These are phyloP conservation scores for Leptatherina wallacei DNA, from an alignment of 2,797 vertebrate genomes.

Conservation along the genomic window DNA sequence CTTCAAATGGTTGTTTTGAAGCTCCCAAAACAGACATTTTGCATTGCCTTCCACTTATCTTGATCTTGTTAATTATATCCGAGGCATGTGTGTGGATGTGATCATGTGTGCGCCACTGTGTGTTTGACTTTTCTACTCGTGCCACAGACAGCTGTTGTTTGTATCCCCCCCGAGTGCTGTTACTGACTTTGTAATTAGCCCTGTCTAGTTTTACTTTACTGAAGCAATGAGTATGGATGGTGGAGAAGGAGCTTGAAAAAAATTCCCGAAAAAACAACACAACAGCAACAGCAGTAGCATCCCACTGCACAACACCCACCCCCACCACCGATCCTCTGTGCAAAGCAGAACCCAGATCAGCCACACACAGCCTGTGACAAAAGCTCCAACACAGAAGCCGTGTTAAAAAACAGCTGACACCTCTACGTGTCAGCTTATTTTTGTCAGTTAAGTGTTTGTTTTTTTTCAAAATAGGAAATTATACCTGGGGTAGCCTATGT, in stretches of 20 bases:
- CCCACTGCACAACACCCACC: constrained; percentile 49
- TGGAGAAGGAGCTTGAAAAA: constrained; percentile 6
- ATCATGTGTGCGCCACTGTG: constrained; percentile 35
- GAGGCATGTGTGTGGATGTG: constrained; percentile 35
- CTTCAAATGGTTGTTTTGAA: constrained; percentile 44
- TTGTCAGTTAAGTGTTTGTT: constrained; percentile 3
- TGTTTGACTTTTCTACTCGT: constrained; percentile 71
- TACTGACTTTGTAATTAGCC: constrained; percentile 74
- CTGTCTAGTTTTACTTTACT: constrained; percentile 63
- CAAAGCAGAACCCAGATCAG: constrained; percentile 43
- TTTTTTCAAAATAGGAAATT: constrained; percentile 1
- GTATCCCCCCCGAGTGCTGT: constrained; percentile 60
- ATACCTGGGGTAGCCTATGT: neutral
- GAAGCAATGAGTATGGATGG: constrained; percentile 39
- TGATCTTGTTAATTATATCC: constrained; percentile 71
- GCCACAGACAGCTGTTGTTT: constrained; percentile 81
- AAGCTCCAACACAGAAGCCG: constrained; percentile 60
- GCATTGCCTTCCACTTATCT: constrained; percentile 60
- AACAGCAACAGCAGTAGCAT: constrained; percentile 29
- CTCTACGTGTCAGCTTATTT: constrained; percentile 38
- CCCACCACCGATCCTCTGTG: constrained; percentile 55
- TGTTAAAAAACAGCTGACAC: constrained; percentile 70
- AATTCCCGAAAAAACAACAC: neutral
- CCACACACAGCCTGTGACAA: constrained; percentile 55
- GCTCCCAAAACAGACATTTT: constrained; percentile 24